Percentiles rank a stretch among this genome's conserved stretches.
These are phyloP conservation scores for Zaprionus bogoriensis DNA, from an alignment of 2,888 invertebrate genomes.

Conservation along the genomic window DNA sequence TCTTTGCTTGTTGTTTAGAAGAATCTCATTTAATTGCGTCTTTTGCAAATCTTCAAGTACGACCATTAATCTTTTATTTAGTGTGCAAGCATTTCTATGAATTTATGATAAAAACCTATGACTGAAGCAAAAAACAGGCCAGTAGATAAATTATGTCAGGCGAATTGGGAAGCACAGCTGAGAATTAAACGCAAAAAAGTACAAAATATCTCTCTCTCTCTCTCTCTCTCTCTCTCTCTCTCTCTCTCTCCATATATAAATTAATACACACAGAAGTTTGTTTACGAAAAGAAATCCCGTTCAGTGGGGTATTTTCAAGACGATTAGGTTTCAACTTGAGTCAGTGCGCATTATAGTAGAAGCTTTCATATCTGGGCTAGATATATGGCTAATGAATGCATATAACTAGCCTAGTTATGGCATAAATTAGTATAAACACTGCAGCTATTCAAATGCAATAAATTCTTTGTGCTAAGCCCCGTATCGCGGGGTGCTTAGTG, in stretches of 20 bases:
- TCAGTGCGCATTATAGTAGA: neutral
- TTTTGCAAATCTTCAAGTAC: conserved; percentile 14
- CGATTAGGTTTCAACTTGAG: neutral
- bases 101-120: neutral
- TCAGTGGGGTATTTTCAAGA: neutral
- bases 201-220: neutral
- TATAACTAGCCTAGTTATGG: no score
- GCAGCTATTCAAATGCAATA: conserved; percentile 13
- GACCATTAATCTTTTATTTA: conserved; percentile 38
- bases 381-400: no score
- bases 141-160: conserved; percentile 19
- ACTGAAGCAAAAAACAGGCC: neutral
- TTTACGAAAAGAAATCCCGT: no score
- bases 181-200: conserved; percentile 2
- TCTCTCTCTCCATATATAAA: no score
- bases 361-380: neutral
- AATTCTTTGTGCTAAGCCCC: neutral
- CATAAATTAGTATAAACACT: neutral
- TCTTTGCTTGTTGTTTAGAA: conserved; percentile 2
- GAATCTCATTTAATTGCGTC: conserved; percentile 21
- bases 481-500: neutral
- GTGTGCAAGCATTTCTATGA: conserved; percentile 32
- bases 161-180: conserved; percentile 24
- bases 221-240: no score
- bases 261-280: neutral